These are phyloP conservation scores for Arenaria interpres DNA, from an alignment of 2,113 vertebrate genomes.

Conservation along the genomic window DNA sequence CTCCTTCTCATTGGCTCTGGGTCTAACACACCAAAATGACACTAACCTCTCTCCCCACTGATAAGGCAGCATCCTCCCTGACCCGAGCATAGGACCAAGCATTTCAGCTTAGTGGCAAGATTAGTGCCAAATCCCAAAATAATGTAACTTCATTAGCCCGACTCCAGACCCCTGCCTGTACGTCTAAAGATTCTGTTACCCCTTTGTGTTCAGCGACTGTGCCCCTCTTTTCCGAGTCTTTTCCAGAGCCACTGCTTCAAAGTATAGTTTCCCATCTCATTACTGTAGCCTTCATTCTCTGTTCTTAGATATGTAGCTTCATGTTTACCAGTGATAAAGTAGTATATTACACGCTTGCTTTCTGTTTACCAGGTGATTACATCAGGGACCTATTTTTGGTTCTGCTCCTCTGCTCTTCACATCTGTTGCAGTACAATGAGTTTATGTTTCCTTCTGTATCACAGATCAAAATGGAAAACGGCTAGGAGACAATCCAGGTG, in stretches of 20 bases:
- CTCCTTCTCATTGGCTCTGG: neutral
- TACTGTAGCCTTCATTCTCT: neutral
- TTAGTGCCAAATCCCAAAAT: neutral
- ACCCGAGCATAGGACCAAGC: neutral
- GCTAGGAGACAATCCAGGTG: neutral
- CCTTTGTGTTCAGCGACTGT: neutral
- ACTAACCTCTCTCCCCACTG: neutral
- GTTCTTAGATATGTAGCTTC: neutral
- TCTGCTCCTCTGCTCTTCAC: neutral
- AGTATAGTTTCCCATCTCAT: neutral
- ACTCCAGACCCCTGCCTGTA: neutral
- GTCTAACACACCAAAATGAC: neutral
- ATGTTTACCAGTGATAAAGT: neutral
- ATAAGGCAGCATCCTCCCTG: neutral
- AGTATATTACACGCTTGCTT: neutral
- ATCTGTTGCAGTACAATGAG: neutral
- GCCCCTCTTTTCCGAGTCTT: neutral
- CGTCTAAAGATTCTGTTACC: neutral
- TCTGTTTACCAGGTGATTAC: neutral
- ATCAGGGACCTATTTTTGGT: neutral
- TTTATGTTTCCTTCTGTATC: neutral
- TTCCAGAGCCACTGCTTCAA: neutral
- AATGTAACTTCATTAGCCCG: neutral
- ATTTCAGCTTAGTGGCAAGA: neutral
- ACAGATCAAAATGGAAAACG: neutral